These are phyloP conservation scores for Phalangium opilio DNA, from an alignment of 2,888 invertebrate genomes.

Conservation along the genomic window DNA sequence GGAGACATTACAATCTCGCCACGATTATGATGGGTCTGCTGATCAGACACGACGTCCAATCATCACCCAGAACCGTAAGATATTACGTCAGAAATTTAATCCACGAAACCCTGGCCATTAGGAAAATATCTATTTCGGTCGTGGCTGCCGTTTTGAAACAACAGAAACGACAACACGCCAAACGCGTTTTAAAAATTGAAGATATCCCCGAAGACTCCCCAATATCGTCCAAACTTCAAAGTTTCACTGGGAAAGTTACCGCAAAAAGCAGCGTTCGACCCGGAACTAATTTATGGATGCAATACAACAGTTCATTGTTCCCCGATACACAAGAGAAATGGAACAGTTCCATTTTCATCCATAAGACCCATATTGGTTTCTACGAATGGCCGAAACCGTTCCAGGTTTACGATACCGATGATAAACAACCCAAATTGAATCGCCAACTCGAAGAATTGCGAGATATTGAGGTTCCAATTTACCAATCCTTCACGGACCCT, in stretches of 20 bases:
- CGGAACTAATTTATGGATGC: conserved; percentile 54
- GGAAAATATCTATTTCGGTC: conserved; percentile 48
- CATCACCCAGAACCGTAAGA: conserved; percentile 46
- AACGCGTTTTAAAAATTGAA: conserved; percentile 38
- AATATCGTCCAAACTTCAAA: conserved; percentile 28
- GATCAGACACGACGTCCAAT: conserved; percentile 51
- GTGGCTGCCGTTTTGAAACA: conserved; percentile 51
- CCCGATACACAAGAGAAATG: conserved; percentile 53
- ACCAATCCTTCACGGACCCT: conserved; percentile 48
- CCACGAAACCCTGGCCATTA: conserved; percentile 61
- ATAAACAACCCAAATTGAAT: conserved; percentile 46
- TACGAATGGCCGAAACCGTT: conserved; percentile 41
- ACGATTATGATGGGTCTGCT: conserved; percentile 54
- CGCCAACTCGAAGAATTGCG: conserved; percentile 40
- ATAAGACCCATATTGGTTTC: conserved; percentile 45
- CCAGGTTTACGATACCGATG: conserved; percentile 48
- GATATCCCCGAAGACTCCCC: too few species aligned
- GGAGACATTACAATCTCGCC: conserved; percentile 63
- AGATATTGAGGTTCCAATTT: conserved; percentile 46
- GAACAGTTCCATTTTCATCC: conserved; percentile 53
- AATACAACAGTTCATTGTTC: conserved; percentile 44
- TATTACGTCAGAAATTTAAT: conserved; percentile 49
- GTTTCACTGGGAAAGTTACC: too few species aligned
- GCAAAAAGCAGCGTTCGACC: conserved; percentile 3
- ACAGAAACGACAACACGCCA: conserved; percentile 49